Base-by-base conservation (phyloP, 2,797 vertebrate genomes). In the Sebastes steindachneri region DNA sequence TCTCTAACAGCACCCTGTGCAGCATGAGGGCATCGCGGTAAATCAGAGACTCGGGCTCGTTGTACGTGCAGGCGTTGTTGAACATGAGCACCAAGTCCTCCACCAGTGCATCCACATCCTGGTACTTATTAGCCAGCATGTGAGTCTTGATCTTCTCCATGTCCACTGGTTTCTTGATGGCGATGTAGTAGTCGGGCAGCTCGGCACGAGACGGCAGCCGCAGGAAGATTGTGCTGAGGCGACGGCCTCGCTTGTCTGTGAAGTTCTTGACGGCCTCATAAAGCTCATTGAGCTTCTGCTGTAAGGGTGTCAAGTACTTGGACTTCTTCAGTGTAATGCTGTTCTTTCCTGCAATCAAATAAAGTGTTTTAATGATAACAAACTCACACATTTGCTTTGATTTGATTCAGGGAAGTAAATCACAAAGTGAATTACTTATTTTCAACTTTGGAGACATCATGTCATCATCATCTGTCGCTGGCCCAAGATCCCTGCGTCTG, bases 61-160 rank as follows among this genome's bases (percentile, higher is more conserved):
- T 99, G 82, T 99, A 99, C 0, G 98, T 99, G 85, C 99, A 99
- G 4, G 99, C 99, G 0, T 99, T 99, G 90, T 99, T 99, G 94
- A 99, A 99, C 99, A 99, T 99, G 90, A 99, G 96, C 70, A 99
- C 98, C 15, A 99, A 95, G 95, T 99, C 99, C 80, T 99, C 99
- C 60, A 99, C 98, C 95, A 99, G 97, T 2, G 97, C 97, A 55
- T 99, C 99, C 23, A 99, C 97, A 57, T 99, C 98, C 94, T 99
- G 99, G 95, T 99, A 99, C 81, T 99, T 99, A 83, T 99, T 99
- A 69, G 98, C 96, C 96, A 99, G 96, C 97, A 99, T 99, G 89
- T 99, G 98, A 83, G 97, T 98, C 93, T 97, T 96, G 89, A 99
- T 96, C 89, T 99, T 98, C 90, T 99, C 99, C 98, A 99, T 99